Base-by-base conservation (phyloP, 2,888 invertebrate species). In the Diarsia brunnea region DNA sequence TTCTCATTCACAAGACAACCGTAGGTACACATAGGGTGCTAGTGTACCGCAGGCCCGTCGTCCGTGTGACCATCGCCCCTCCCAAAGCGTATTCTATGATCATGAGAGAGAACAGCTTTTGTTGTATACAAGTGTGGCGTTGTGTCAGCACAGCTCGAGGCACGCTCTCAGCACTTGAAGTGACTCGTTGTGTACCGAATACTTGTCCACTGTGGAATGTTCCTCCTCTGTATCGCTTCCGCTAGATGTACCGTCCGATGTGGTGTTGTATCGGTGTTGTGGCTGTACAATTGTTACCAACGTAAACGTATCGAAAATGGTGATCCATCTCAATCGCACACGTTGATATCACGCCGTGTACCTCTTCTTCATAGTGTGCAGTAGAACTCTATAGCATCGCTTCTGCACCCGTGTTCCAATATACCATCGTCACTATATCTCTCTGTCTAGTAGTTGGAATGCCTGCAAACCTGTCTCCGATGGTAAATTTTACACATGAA, bases 61-160 rank as follows among this genome's bases (percentile, higher is more conserved):
- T 94, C 95, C 90, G 91, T 93, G 95, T 95, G 93, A 95, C 95
- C 92, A 95, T 94, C 95, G 95, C 95, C 95, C 95, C 88, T 91
- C 88, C 95, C 94, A 95, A 95, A 94, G 92, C 94, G 94, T 95
- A 92, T 91, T 92, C 77, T 90, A 78, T 72, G 69, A 63, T 47
- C 69, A 82, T 85, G 87, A 91, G 89, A 91, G 88, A 89, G 87
- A 91, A 91, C 89, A 87, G 94, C 93, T 93, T 93, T 92, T 85
- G 79, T 87, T 92, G 92, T 92, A 79, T 91, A 91, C 92, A 93
- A 91, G 92, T 91, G 85, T 70, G 84, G 85, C 82, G 83, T 60
- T 55, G 82, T 74, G 79, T 76, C 76, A 73, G 74, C 79, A 72
- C 71, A 55, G 69, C 76, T 66, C 67, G 77, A 69, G 60, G 81